A percentile compares a stretch with the other conserved stretches of the same genome.
Evolutionary conservation across 2,888 invertebrate species (phyloP).

Genomic region (Trypoxylon attenuatum): DNA sequence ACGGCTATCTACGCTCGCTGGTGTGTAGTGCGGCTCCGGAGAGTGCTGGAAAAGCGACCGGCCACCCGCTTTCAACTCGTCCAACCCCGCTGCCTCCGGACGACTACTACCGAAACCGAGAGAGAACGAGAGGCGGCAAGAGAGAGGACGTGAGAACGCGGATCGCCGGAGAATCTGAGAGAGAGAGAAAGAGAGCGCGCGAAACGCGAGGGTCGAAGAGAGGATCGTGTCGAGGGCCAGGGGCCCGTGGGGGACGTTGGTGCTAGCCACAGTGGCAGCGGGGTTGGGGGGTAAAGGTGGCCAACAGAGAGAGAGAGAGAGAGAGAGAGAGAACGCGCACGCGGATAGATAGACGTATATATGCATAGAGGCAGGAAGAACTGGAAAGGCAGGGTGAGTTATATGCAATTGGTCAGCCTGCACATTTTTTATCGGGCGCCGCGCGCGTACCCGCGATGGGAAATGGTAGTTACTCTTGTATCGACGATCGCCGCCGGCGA

Average conservation of each 20-base stretch:
- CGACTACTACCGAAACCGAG: constrained; percentile 29
- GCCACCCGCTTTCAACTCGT: constrained; percentile 15
- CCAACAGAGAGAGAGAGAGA: constrained; percentile 1
- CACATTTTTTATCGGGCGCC: constrained; percentile 64
- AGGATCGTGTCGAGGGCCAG: constrained; percentile 18
- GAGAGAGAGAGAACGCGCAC: constrained; percentile 27
- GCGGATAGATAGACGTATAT: constrained; percentile 51
- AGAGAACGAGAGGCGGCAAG: constrained; percentile 26
- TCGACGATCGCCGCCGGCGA: constrained; percentile 51
- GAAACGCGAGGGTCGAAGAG: constrained; percentile 3
- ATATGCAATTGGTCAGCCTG: constrained; percentile 70
- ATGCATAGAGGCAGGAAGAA: constrained; percentile 56
- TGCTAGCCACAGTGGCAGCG: too few species aligned
- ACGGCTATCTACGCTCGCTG: not conserved
- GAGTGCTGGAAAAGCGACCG: constrained; percentile 52
- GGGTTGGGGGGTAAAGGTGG: constrained; percentile 9
- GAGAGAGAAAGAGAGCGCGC: constrained; percentile 8
- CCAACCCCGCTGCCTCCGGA: not conserved
- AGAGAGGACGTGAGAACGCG: constrained; percentile 16
- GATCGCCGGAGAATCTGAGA: not conserved
- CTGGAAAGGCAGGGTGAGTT: constrained; percentile 65
- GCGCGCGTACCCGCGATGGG: constrained; percentile 53
- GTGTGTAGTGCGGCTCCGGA: constrained; percentile 21
- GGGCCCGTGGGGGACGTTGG: too few species aligned
- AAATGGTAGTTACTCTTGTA: constrained; percentile 58